Evolutionary conservation across 2,113 vertebrate species (phyloP).

Genomic region (Apus apus): DNA sequence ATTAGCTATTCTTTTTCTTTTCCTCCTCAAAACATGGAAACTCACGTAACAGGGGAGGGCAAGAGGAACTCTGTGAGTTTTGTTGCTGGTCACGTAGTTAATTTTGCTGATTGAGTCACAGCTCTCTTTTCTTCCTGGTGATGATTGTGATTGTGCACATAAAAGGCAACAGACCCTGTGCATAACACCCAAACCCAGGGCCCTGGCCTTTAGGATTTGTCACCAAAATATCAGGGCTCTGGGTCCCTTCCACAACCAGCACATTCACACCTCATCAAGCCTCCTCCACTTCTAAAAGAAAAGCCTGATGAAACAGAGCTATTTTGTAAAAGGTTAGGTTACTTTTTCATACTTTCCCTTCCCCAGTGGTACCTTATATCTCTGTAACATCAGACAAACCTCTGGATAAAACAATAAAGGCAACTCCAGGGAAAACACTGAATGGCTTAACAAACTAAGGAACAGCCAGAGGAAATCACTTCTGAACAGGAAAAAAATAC

Average conservation of each 20-base stretch:
- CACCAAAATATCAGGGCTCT: neutral
- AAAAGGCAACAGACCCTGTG: neutral
- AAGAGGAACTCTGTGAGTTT: neutral
- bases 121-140: neutral
- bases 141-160: neutral
- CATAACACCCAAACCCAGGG: neutral
- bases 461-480: neutral
- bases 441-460: neutral
- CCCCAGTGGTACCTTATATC: neutral
- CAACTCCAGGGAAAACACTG: neutral
- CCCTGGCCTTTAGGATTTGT: neutral
- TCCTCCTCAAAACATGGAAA: constrained; percentile 24
- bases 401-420: neutral
- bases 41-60: neutral
- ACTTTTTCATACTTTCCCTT: neutral
- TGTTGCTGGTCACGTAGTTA: constrained; percentile 6
- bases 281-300: neutral
- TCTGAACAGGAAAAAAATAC: neutral
- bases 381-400: neutral
- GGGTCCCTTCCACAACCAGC: neutral
- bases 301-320: neutral
- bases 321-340: neutral
- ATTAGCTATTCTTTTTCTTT: constrained; percentile 42
- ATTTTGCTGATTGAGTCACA: neutral
- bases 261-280: neutral